Evolutionary conservation across 2,888 invertebrate species (phyloP).

Genomic region (Eristalis intricaria): DNA sequence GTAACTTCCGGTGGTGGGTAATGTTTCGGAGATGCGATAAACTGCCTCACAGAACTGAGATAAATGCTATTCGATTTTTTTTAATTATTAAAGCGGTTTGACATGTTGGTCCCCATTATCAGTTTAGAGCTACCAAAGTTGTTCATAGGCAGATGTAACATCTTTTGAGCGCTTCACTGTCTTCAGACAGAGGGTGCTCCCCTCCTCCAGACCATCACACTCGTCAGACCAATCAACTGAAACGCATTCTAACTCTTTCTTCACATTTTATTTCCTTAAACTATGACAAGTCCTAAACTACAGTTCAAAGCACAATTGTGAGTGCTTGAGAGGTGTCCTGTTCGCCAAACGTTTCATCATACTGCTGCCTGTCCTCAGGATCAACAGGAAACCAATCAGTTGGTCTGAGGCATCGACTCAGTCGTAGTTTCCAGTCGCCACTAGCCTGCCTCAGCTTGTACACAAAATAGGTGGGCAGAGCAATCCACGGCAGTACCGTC

Average conservation of each 20-base stretch:
- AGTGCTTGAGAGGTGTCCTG: constrained; percentile 29
- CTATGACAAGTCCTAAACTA: not conserved
- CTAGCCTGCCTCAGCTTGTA: constrained; percentile 48
- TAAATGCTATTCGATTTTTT: no score
- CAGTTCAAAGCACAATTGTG: constrained; percentile 28
- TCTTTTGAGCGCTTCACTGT: no score
- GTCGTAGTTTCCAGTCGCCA: constrained; percentile 49
- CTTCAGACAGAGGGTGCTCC: no score
- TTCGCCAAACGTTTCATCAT: constrained; percentile 60
- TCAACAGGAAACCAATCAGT: constrained; percentile 74
- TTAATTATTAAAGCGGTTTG: no score
- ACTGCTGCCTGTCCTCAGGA: constrained; percentile 60
- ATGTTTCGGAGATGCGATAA: not conserved
- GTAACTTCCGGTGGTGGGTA: not conserved
- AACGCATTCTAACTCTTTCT: not conserved
- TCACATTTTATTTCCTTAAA: not conserved
- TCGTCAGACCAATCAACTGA: not conserved
- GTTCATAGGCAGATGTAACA: no score
- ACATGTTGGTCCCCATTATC: no score
- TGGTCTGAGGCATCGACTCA: constrained; percentile 65
- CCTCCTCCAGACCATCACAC: not conserved
- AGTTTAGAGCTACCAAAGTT: no score
- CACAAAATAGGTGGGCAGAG: constrained; percentile 60
- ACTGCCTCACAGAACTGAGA: no score
- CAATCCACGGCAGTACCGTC: constrained; percentile 44